A percentile compares a stretch with the other conserved stretches of the same genome.
These are phyloP conservation scores for Megaptera novaeangliae DNA, from an alignment of 2,113 vertebrate genomes.

Conservation along the genomic window DNA sequence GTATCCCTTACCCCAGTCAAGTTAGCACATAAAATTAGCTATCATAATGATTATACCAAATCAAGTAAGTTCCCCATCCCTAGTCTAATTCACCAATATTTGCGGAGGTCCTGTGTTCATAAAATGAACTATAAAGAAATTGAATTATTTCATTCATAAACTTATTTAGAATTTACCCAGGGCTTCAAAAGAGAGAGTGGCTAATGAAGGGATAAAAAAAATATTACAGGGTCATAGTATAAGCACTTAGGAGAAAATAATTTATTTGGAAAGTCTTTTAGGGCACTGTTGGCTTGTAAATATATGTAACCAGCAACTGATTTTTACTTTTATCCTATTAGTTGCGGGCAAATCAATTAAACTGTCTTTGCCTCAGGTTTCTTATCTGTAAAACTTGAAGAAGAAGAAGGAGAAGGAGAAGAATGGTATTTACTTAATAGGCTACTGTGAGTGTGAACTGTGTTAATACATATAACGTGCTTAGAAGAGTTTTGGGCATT, in stretches of 20 bases:
- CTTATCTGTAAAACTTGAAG: not conserved
- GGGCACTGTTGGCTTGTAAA: not conserved
- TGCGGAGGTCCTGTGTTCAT: not conserved
- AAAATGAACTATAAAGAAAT: not conserved
- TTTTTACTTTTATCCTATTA: not conserved
- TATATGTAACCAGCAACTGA: not conserved
- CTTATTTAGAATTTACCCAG: not conserved
- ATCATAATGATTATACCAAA: not conserved
- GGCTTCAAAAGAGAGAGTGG: not conserved
- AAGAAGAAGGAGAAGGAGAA: too few species aligned
- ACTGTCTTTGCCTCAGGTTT: not conserved
- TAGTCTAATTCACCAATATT: not conserved
- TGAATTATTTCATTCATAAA: not conserved
- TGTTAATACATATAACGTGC: not conserved
- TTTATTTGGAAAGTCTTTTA: not conserved
- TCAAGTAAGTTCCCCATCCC: not conserved
- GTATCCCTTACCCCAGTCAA: not conserved
- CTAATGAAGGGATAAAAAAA: not conserved
- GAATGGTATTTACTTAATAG: not conserved
- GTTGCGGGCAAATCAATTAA: not conserved
- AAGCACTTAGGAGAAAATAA: not conserved
- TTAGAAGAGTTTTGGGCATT: not conserved
- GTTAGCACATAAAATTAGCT: not conserved
- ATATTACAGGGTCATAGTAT: not conserved
- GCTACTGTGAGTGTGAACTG: not conserved